These are phyloP conservation scores for Patella pellucida DNA, from an alignment of 2,888 invertebrate genomes.

Conservation along the genomic window DNA sequence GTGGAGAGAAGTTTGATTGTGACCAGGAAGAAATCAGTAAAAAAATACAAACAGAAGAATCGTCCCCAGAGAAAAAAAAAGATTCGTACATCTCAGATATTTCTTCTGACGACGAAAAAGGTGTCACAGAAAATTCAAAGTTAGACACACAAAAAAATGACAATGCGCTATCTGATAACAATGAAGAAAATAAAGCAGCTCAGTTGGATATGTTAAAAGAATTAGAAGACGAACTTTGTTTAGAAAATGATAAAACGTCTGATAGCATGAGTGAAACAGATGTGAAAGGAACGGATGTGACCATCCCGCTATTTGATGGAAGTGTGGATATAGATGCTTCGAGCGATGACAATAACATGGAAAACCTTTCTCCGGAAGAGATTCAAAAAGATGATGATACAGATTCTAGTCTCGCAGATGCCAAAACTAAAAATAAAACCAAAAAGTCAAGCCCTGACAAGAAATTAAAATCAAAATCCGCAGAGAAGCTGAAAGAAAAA, in stretches of 20 bases:
- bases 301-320: too few relatives aligned
- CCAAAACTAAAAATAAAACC: not conserved
- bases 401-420: not conserved
- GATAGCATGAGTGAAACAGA: too few relatives aligned
- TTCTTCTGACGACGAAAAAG: too few relatives aligned
- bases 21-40: slow-evolving; percentile 9
- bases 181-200: slow-evolving; percentile 35
- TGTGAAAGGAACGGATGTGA: too few relatives aligned
- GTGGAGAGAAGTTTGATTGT: too few relatives aligned
- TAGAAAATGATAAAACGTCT: not conserved
- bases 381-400: not conserved
- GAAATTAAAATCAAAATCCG: not conserved
- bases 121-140: too few relatives aligned
- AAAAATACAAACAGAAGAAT: slow-evolving; percentile 12
- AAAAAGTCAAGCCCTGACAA: not conserved
- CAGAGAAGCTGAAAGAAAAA: slow-evolving; percentile 15
- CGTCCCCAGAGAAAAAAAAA: not conserved
- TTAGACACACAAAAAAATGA: not conserved
- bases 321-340: too few relatives aligned
- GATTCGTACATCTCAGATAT: too few relatives aligned
- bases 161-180: slow-evolving; percentile 9
- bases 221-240: slow-evolving; percentile 37
- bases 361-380: too few relatives aligned
- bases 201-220: slow-evolving; percentile 38
- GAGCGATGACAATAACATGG: too few relatives aligned